Conservation (phyloP, 2,888 invertebrate genomes). For the Drosophila fungiperda region DNA sequence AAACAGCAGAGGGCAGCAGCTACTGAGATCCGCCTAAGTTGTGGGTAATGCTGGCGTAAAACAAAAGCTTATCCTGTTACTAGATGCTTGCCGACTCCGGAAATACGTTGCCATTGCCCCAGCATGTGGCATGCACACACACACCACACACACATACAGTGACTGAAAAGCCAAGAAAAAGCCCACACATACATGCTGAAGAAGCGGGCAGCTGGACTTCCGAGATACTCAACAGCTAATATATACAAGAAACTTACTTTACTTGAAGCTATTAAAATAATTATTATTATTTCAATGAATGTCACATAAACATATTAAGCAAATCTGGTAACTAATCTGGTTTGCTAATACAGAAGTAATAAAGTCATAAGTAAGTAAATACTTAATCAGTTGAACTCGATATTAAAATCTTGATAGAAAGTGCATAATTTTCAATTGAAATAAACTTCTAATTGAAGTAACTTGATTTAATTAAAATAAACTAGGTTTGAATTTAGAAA, state of each 20-base stretch:
- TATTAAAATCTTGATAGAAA: background rate
- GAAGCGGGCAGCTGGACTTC: slow-evolving; percentile 8
- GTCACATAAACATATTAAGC: background rate
- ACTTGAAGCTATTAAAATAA: background rate
- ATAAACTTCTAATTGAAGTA: background rate
- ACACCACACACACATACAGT: slow-evolving; percentile 6
- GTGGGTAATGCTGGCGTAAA: slow-evolving; percentile 81
- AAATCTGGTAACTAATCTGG: background rate
- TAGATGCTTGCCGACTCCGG: slow-evolving; percentile 59
- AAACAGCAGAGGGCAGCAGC: slow-evolving; percentile 29
- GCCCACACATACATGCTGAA: slow-evolving; percentile 7
- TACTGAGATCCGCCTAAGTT: slow-evolving; percentile 76
- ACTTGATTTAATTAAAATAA: background rate
- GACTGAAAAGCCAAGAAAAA: slow-evolving; percentile 48
- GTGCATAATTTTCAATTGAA: background rate
- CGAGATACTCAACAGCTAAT: slow-evolving; percentile 16
- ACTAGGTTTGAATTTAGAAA: background rate
- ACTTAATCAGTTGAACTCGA: background rate
- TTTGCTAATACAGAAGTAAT: background rate
- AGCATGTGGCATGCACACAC: slow-evolving; percentile 69
- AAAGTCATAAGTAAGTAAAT: background rate
- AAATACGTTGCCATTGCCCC: slow-evolving; percentile 76
- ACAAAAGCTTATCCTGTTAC: slow-evolving; percentile 80
- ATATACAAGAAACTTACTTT: background rate
- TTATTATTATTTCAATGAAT: background rate